A percentile compares a stretch with the other conserved stretches of the same genome.
Conservation (phyloP, 2,113 vertebrate species). For the Sander lucioperca region DNA sequence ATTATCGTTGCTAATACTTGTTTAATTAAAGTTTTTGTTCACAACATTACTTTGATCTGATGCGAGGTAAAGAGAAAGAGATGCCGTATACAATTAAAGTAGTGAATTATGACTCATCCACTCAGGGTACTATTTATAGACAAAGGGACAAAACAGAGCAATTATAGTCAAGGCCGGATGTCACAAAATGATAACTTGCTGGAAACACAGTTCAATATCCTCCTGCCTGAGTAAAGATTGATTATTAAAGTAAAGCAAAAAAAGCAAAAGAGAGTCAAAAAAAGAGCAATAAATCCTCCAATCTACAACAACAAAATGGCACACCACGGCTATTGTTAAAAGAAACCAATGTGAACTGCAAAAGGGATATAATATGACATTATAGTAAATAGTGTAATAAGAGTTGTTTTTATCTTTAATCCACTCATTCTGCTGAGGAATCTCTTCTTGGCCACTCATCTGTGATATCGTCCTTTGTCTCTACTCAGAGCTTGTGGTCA, state of each 20-base stretch:
- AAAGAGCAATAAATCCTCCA: background rate
- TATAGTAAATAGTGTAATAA: background rate
- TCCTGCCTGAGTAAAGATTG: background rate
- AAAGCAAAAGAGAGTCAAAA: background rate
- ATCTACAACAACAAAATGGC: background rate
- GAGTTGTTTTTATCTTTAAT: background rate
- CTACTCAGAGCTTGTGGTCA: background rate
- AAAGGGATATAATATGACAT: too few relatives aligned
- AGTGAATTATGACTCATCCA: constrained; percentile 48
- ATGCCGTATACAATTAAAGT: background rate
- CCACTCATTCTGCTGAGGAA: background rate
- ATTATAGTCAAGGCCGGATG: constrained; percentile 4
- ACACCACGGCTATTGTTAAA: background rate
- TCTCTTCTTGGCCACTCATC: background rate
- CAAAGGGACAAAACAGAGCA: constrained; percentile 20
- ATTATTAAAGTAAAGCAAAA: constrained; percentile 9
- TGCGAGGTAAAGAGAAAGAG: background rate
- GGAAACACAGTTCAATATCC: background rate
- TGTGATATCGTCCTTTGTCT: background rate
- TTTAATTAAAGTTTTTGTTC: background rate
- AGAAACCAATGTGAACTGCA: background rate
- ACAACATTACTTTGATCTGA: background rate
- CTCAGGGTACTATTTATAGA: constrained; percentile 40
- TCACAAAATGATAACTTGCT: constrained; percentile 6
- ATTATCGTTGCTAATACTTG: background rate